phyloP scores from a whole-genome alignment of 1,140 invertebrate species.

The Portunus trituberculatus region DNA sequence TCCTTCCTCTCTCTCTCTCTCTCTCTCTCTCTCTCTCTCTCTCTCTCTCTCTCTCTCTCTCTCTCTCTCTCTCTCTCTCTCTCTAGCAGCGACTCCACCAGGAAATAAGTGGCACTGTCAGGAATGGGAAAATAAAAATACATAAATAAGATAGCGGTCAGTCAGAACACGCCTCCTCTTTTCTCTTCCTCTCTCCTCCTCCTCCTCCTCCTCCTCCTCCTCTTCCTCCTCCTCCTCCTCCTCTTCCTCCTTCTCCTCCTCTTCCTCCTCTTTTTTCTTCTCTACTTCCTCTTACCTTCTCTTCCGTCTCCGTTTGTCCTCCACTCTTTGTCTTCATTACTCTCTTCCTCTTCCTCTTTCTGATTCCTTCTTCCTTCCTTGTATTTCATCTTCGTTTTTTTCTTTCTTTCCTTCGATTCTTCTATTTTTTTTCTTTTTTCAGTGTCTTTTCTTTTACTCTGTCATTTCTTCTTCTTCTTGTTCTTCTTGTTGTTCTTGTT shows the following conservation, averaged over 20 bases:
- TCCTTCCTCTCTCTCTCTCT: background rate
- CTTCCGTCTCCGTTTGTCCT: too few relatives aligned
- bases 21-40: background rate
- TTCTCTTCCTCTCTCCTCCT: background rate
- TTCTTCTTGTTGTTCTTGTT: too few relatives aligned
- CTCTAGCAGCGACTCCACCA: background rate
- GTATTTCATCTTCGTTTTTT: background rate
- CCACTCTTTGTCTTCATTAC: background rate
- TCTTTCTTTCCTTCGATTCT: background rate
- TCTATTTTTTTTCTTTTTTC: background rate
- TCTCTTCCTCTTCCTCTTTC: background rate
- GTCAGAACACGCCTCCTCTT: background rate
- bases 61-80: background rate
- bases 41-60: background rate
- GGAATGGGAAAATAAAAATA: slow-evolving; percentile 15
- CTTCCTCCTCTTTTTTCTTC: background rate
- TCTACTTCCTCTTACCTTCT: too few relatives aligned
- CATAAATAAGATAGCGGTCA: slow-evolving; percentile 12
- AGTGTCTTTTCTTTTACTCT: background rate
- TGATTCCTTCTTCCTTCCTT: background rate
- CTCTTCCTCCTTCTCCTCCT: too few relatives aligned
- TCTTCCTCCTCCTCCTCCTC: too few relatives aligned
- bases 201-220: too few relatives aligned
- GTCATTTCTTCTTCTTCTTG: background rate
- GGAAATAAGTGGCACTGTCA: slow-evolving; percentile 21